These are phyloP conservation scores for Drosophila parvula DNA, from an alignment of 1,140 invertebrate species.

Conservation along the genomic window DNA sequence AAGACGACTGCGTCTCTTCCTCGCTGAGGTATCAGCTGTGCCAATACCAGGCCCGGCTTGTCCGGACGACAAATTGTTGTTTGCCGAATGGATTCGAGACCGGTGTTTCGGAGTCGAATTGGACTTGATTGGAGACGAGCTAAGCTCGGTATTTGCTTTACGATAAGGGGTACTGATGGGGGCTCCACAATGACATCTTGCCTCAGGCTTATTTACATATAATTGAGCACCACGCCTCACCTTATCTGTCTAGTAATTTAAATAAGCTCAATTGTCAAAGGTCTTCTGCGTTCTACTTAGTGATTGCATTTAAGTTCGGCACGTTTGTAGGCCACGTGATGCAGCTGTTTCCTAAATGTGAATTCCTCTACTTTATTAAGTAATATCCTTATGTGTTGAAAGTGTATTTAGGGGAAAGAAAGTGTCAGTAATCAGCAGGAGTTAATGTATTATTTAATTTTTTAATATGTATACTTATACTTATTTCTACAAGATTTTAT, in stretches of 20 bases:
- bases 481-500: no score
- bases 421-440: no score
- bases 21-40: slow-evolving; percentile 64
- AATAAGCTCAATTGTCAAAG: slow-evolving; percentile 40
- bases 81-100: slow-evolving; percentile 40
- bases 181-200: slow-evolving; percentile 39
- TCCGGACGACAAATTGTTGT: slow-evolving; percentile 43
- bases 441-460: no score
- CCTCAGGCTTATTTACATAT: slow-evolving; percentile 39
- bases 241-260: slow-evolving; percentile 47
- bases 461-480: no score
- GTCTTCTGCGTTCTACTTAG: slow-evolving; percentile 11
- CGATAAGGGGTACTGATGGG: slow-evolving; percentile 39
- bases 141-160: slow-evolving; percentile 15
- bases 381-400: not conserved
- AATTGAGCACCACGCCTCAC: slow-evolving; percentile 5
- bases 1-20: slow-evolving; percentile 30
- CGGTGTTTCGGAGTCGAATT: slow-evolving; percentile 29
- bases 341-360: not conserved
- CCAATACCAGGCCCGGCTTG: slow-evolving; percentile 48
- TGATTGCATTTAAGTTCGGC: not conserved
- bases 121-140: slow-evolving; percentile 42
- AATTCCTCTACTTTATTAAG: not conserved
- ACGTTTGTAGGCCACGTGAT: slow-evolving; percentile 25
- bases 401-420: not conserved